A percentile compares a stretch with the other conserved stretches of the same genome.
phyloP scores from a whole-genome alignment of 2,797 vertebrate species.

The Carcharodon carcharias region DNA sequence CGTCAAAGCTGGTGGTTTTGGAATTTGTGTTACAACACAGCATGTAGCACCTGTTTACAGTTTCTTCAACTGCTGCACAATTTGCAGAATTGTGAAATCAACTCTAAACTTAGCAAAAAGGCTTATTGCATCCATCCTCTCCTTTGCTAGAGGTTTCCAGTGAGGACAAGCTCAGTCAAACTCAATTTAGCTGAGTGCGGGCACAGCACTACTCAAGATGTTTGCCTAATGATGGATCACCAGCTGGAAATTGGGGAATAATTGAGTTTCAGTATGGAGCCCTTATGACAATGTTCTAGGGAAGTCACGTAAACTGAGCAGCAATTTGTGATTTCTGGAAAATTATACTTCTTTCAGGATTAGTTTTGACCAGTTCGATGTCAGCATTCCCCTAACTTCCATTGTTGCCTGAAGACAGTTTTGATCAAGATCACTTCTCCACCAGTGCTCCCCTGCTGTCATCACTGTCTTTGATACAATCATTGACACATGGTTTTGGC shows the following conservation, averaged over 20 bases:
- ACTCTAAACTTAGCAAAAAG: neutral
- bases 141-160: neutral
- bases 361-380: neutral
- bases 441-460: neutral
- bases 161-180: neutral
- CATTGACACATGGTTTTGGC: neutral
- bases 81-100: slow-evolving; percentile 8
- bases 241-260: neutral
- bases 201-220: neutral
- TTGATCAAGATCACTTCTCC: neutral
- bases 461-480: neutral
- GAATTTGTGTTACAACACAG: neutral
- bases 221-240: neutral
- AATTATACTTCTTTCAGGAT: neutral
- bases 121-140: neutral
- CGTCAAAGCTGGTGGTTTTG: neutral
- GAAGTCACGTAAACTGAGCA: neutral
- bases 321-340: neutral
- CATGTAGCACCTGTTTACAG: neutral
- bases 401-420: neutral
- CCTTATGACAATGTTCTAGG: neutral
- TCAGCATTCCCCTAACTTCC: neutral
- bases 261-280: neutral
- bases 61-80: neutral
- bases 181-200: neutral